Evolutionary conservation across 2,113 vertebrate species (phyloP), one percentile per base, ranked within the genome.

Genomic region (Sander vitreus): DNA sequence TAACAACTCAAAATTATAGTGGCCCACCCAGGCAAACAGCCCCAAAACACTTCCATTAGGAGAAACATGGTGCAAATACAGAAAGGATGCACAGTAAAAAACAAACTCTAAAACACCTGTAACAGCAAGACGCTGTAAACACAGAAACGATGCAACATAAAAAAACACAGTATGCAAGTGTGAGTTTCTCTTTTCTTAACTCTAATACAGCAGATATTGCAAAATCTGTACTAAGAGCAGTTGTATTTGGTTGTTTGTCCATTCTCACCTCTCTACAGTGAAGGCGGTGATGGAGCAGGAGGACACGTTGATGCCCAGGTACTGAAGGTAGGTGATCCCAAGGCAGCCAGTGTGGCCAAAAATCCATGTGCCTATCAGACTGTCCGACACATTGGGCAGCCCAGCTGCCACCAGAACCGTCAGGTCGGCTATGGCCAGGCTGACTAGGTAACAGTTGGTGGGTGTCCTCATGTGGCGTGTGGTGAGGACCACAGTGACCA

Each of bases 201-300:
- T 39, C 36, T 39, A 39, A 39, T 39, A 9, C 9, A 39, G 39
- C 39, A 39, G 39, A 39, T 10, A 43, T 43, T 43, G 39, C 39
- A 43, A n/a, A 70, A 27, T 7, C 27, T 47, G 25, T 60, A 5
- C 14, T 57, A 27, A 5, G 19, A 72, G 2, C 13, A 47, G 7
- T 15, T 27, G 19, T 8, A 33, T 3, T 7, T 21, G 47, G 3
- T 25, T 63, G 14, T 45, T 43, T 10, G 5, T 19, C 14, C 4
- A 45, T 58, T 4, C 93, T 92, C 90, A 96, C 95, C 95, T 96
- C 86, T 97, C 96, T 67, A 95, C 94, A 0, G 95, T 96, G 89
- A 96, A 96, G 6, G 94, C 96, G 0, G 94, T 96, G 87, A 97
- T 96, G 81, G 95, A 97, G 84, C 95, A 96, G 55, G 96, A 97